Base-by-base conservation (phyloP, 2,797 vertebrate genomes). In the Rhincodon typus region DNA sequence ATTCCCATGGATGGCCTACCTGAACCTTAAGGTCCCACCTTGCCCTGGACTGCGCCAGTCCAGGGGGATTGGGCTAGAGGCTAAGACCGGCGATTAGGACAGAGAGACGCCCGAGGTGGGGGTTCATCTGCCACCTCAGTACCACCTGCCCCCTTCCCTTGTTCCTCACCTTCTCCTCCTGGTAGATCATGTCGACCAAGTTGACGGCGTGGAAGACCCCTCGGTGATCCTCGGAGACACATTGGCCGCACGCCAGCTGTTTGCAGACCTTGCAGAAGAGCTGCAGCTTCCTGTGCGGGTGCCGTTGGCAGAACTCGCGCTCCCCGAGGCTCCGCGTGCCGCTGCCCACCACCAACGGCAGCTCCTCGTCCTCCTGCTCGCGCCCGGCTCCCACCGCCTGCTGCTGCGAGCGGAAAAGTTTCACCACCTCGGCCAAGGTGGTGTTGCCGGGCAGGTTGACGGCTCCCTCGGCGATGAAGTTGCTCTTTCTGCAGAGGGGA, bases 141-240 rank as follows among this genome's bases (percentile, higher is more conserved):
- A 46, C 42, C 72, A 34, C 72, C 27, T 10, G 27, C 94, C 21
- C 25, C 21, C 19, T 10, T 23, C 23, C 19, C 27, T 38, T 27
- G 79, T 50, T 25, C 0, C 97, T 96, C 96, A 97, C 97, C 84
- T 97, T 97, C 62, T 97, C 97, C 82, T 97, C 97, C 97, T 97
- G 97, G 96, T 97, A 97, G 38, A 97, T 96, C 0, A 96, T 96
- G 94, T 97, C 97, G 0, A 97, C 96, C 72, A 97, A 97, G 96
- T 97, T 97, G 96, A 97, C 96, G 12, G 96, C 96, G 96, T 97
- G 97, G 96, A 97, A 97, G 96, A 97, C 96, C 79, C 97, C 97
- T 0, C 96, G 97, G 88, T 97, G 97, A 69, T 97, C 96, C 96
- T 97, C 96, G 0, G 97, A 97, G 7, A 97, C 96, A 94, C 97